These are phyloP conservation scores for Drosophila parabipectinata DNA, from an alignment of 1,140 invertebrate genomes.

Conservation along the genomic window DNA sequence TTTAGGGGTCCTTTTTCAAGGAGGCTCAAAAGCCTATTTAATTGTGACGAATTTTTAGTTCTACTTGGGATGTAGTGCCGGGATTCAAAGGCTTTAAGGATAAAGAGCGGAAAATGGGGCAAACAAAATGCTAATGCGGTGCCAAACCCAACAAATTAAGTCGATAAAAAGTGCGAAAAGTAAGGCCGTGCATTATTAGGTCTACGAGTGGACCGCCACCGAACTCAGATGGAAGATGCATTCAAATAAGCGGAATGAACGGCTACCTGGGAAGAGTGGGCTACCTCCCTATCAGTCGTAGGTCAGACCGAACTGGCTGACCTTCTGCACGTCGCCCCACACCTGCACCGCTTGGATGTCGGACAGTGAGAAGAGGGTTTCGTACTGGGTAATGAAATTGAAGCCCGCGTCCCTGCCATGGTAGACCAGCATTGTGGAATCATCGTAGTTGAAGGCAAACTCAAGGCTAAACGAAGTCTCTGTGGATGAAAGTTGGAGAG, in stretches of 20 bases:
- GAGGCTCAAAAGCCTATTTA: too few relatives aligned
- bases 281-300: constrained; percentile 53
- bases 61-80: not conserved
- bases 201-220: constrained; percentile 16
- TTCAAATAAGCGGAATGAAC: constrained; percentile 4
- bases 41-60: too few relatives aligned
- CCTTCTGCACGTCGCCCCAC: constrained; percentile 79
- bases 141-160: constrained; percentile 16
- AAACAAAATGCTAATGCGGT: constrained; percentile 12
- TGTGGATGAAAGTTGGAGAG: constrained; percentile 71
- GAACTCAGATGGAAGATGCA: constrained; percentile 12
- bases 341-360: constrained; percentile 71
- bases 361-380: constrained; percentile 51
- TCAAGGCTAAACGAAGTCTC: constrained; percentile 67
- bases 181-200: constrained; percentile 27
- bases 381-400: constrained; percentile 57
- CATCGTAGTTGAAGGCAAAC: constrained; percentile 66
- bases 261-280: constrained; percentile 40
- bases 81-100: not conserved
- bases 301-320: constrained; percentile 57
- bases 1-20: too few relatives aligned
- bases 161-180: constrained; percentile 17
- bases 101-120: too few relatives aligned
- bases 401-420: constrained; percentile 56
- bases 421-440: constrained; percentile 61